Evolutionary conservation across 1,140 invertebrate species (phyloP).

Genomic region (Hyles vespertilio): DNA sequence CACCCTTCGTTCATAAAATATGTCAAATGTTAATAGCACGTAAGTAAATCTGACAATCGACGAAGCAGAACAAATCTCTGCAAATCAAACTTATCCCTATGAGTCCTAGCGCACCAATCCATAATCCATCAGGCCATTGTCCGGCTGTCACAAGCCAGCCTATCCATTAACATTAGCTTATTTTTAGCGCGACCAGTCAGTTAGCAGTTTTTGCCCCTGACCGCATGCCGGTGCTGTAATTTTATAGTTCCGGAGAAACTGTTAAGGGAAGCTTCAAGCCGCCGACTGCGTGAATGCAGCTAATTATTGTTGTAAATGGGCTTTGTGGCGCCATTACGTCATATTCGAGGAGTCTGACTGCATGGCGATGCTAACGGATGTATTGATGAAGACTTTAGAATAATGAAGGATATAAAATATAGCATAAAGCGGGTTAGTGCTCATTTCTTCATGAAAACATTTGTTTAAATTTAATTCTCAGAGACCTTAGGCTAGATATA

Average conservation of each 20-base stretch:
- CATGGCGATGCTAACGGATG: too few relatives aligned
- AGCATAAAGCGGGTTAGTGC: too few relatives aligned
- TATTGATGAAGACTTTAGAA: too few relatives aligned
- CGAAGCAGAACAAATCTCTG: too few relatives aligned
- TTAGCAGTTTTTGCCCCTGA: constrained; percentile 36
- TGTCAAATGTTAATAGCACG: too few relatives aligned
- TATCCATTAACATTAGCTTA: constrained; percentile 48
- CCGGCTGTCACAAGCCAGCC: constrained; percentile 37
- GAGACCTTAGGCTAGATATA: too few relatives aligned
- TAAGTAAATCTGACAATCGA: too few relatives aligned
- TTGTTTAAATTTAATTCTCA: too few relatives aligned
- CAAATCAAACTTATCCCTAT: too few relatives aligned
- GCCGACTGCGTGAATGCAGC: constrained; percentile 27
- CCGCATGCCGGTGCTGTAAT: constrained; percentile 39
- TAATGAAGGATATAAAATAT: too few relatives aligned
- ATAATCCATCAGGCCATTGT: constrained; percentile 11
- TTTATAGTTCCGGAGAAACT: constrained; percentile 56
- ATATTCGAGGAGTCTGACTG: constrained; percentile 17
- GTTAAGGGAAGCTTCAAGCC: constrained; percentile 38
- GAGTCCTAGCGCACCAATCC: constrained; percentile 21
- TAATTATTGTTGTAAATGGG: constrained; percentile 41
- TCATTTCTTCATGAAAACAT: too few relatives aligned
- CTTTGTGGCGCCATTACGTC: constrained; percentile 40
- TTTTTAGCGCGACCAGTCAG: constrained; percentile 39
- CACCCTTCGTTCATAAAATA: too few relatives aligned